These are phyloP conservation scores for Temnothorax longispinosus DNA, from an alignment of 1,140 invertebrate species.

Conservation along the genomic window DNA sequence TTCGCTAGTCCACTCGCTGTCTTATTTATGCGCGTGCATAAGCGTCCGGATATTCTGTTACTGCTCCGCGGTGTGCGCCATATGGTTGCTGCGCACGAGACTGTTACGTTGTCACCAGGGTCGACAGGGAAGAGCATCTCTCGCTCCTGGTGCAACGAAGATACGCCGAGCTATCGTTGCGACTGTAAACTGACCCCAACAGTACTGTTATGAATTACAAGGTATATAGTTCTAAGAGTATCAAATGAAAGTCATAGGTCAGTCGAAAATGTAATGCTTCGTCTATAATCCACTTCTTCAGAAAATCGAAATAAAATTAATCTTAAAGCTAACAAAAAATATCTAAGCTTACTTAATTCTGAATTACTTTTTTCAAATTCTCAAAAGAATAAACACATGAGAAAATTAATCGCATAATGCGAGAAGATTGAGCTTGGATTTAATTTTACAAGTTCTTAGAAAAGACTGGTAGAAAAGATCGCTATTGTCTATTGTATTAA, in stretches of 20 bases:
- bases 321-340: not conserved
- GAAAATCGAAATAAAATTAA: not conserved
- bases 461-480: not conserved
- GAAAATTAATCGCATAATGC: not conserved
- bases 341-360: not conserved
- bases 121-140: constrained; percentile 22
- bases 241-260: not conserved
- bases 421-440: not conserved
- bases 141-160: not conserved
- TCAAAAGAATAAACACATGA: not conserved
- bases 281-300: not conserved
- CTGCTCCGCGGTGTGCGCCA: constrained; percentile 19
- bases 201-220: constrained; percentile 26
- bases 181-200: constrained; percentile 18
- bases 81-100: constrained; percentile 46
- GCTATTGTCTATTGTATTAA: not conserved
- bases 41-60: constrained; percentile 59
- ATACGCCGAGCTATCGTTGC: not conserved
- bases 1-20: constrained; percentile 56
- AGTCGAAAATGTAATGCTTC: not conserved
- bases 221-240: not conserved
- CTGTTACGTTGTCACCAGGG: constrained; percentile 55
- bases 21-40: constrained; percentile 53
- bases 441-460: not conserved
- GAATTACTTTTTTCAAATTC: not conserved